phyloP scores from a whole-genome alignment of 1,140 invertebrate genomes.

The Drosophila triauraria region DNA sequence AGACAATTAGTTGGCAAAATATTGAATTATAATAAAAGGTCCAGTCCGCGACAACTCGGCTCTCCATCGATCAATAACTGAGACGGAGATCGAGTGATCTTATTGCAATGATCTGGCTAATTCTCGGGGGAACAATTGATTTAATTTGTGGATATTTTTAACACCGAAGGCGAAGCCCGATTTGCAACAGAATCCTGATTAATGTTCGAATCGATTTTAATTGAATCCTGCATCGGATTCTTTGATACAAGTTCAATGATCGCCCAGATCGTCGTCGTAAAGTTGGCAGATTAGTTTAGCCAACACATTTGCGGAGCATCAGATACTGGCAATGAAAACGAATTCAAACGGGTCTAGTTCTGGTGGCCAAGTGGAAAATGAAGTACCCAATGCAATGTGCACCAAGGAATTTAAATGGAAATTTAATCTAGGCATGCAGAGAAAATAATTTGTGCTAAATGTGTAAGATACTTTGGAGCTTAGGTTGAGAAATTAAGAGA shows the following conservation, averaged over 20 bases:
- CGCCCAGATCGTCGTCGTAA: slow-evolving; percentile 33
- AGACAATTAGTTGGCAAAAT: slow-evolving; percentile 79
- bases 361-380: slow-evolving; percentile 18
- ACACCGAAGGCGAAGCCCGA: slow-evolving; percentile 38
- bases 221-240: slow-evolving; percentile 44
- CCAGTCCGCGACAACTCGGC: slow-evolving; percentile 67
- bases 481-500: too few species aligned
- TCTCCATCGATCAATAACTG: slow-evolving; percentile 60
- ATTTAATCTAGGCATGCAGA: slow-evolving; percentile 39
- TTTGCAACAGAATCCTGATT: slow-evolving; percentile 27
- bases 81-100: slow-evolving; percentile 39
- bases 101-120: slow-evolving; percentile 48
- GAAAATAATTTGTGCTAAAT: slow-evolving; percentile 5
- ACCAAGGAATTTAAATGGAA: slow-evolving; percentile 55
- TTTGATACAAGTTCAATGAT: slow-evolving; percentile 36
- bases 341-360: slow-evolving; percentile 37
- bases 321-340: slow-evolving; percentile 25
- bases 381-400: slow-evolving; percentile 48
- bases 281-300: slow-evolving; percentile 57
- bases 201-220: slow-evolving; percentile 28
- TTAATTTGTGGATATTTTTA: slow-evolving; percentile 59
- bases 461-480: too few species aligned
- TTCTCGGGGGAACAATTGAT: slow-evolving; percentile 56
- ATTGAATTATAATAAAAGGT: slow-evolving; percentile 58
- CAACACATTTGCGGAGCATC: slow-evolving; percentile 19